Evolutionary conservation across 2,113 vertebrate species (phyloP).

Genomic region (Plectropomus leopardus): DNA sequence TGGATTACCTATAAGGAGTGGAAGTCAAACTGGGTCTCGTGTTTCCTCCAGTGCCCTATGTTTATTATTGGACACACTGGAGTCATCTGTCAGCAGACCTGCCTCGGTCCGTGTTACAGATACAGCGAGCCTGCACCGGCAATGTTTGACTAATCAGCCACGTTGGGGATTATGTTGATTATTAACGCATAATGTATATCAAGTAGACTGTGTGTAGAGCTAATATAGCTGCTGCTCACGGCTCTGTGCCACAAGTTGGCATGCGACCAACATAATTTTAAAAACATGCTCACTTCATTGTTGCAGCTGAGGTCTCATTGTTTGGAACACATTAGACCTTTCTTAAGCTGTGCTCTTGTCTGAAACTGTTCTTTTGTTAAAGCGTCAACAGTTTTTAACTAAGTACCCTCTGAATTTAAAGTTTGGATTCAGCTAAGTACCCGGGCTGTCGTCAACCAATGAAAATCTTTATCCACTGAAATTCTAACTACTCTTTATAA

Average conservation of each 20-base stretch:
- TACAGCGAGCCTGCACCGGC: constrained; percentile 4
- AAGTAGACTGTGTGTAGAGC: constrained; percentile 6
- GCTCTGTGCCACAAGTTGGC: constrained; percentile 13
- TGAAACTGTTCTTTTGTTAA: neutral
- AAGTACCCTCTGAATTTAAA: neutral
- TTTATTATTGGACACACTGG: constrained; percentile 71
- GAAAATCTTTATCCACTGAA: no score
- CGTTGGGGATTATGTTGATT: constrained; percentile 42
- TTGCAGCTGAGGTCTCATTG: neutral
- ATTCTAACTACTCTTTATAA: no score
- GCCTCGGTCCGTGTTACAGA: constrained; percentile 40
- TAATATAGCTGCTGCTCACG: constrained; percentile 10
- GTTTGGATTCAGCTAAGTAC: neutral
- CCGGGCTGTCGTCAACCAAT: no score
- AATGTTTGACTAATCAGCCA: constrained; percentile 41
- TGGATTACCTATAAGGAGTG: constrained; percentile 67
- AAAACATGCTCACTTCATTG: neutral
- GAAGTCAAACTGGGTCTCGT: constrained; percentile 62
- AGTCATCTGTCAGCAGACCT: constrained; percentile 64
- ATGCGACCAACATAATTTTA: constrained; percentile 5
- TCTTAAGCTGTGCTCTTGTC: no score
- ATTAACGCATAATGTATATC: constrained; percentile 17
- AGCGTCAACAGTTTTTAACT: neutral
- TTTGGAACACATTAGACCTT: neutral
- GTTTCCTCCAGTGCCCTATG: constrained; percentile 62